phyloP scores from a whole-genome alignment of 2,888 invertebrate species.

The Altica lythri region DNA sequence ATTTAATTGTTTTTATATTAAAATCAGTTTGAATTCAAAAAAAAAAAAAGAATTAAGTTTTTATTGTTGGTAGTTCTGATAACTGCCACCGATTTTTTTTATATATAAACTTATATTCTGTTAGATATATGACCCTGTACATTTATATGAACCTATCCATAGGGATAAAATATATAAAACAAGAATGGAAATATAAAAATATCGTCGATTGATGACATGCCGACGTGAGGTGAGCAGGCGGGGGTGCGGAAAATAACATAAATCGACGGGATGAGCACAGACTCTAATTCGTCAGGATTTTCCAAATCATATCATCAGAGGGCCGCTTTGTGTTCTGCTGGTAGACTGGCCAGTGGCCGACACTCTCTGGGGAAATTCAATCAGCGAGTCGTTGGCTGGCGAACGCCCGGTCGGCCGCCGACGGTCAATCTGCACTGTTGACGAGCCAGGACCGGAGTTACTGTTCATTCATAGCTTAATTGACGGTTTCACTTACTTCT shows the following conservation, averaged over 20 bases:
- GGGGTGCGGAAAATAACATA: slow-evolving; percentile 34
- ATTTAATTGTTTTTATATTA: no score
- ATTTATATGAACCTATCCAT: slow-evolving; percentile 2
- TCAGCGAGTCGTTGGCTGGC: slow-evolving; percentile 45
- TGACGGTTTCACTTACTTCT: slow-evolving; percentile 24
- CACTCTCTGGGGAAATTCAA: slow-evolving; percentile 53
- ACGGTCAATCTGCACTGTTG: slow-evolving; percentile 42
- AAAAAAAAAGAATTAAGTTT: no score
- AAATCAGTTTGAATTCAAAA: no score
- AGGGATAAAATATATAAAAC: slow-evolving; percentile 17
- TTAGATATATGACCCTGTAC: not conserved
- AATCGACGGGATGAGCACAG: slow-evolving; percentile 38
- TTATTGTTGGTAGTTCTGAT: no score
- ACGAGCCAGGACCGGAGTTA: slow-evolving; percentile 33
- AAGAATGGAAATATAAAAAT: slow-evolving; percentile 26
- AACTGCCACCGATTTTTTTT: not conserved
- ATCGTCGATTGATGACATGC: slow-evolving; percentile 29
- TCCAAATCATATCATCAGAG: slow-evolving; percentile 49
- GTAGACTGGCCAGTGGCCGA: slow-evolving; percentile 38
- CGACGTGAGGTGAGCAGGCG: slow-evolving; percentile 5
- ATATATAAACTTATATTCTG: not conserved
- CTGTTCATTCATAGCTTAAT: no score
- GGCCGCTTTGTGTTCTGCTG: slow-evolving; percentile 42
- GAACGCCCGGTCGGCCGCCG: not conserved
- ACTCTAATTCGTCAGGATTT: slow-evolving; percentile 44